Conservation (phyloP, 1,140 invertebrate species). For the Heliconius himera region DNA sequence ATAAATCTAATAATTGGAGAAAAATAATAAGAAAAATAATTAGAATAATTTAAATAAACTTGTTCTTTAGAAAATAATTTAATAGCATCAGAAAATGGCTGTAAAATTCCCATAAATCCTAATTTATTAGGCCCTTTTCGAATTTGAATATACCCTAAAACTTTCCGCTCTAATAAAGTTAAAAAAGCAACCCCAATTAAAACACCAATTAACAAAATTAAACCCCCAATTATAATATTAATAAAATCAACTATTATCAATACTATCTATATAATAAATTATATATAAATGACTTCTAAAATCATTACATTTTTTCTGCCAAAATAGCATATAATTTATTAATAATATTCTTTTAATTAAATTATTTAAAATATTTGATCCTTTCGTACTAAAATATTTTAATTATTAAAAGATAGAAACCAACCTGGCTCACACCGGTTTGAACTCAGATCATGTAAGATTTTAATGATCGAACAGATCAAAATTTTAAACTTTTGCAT, state of each 20-base stretch:
- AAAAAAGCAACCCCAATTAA: too few species aligned
- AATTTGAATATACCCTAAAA: too few species aligned
- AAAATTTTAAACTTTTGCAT: conserved; percentile 81
- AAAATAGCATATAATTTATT: conserved; percentile 79
- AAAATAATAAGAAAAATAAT: too few species aligned
- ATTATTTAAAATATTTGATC: conserved; percentile 52
- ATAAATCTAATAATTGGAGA: too few species aligned
- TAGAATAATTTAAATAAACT: too few species aligned
- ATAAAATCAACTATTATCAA: neutral
- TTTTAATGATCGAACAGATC: conserved; percentile 90
- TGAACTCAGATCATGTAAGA: conserved; percentile 90
- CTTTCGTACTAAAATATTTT: conserved; percentile 38
- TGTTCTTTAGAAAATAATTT: too few species aligned
- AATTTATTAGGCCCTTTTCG: too few species aligned
- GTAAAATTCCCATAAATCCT: too few species aligned
- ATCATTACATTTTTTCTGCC: conserved; percentile 84
- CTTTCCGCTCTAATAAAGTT: too few species aligned
- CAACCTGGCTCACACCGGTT: conserved; percentile 86
- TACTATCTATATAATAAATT: conserved; percentile 16
- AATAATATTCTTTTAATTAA: conserved; percentile 79
- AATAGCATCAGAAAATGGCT: too few species aligned
- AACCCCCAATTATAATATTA: too few species aligned
- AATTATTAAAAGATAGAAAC: conserved; percentile 83
- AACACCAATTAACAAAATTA: too few species aligned
- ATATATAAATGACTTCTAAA: conserved; percentile 82